These are phyloP conservation scores for Aphrocallistes beatrix DNA, from an alignment of 37 sponge, comb jelly and placozoan genomes.

Conservation along the genomic window DNA sequence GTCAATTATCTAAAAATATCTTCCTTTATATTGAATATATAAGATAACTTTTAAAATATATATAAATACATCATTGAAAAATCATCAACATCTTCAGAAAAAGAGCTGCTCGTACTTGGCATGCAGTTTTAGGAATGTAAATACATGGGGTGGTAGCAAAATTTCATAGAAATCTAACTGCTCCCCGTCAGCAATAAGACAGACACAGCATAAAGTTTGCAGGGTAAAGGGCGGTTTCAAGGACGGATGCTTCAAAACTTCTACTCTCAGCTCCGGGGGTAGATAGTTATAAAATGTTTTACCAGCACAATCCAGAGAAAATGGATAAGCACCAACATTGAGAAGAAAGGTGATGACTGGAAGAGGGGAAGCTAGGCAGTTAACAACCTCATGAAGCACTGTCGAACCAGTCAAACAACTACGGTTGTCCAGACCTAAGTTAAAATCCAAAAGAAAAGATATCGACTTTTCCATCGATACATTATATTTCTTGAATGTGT, in stretches of 20 bases:
- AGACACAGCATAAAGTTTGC: neutral
- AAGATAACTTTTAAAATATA: too few species aligned
- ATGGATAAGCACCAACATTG: neutral
- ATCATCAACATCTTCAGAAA: too few species aligned
- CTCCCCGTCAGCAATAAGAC: neutral
- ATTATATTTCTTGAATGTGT: neutral
- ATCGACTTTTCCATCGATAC: neutral
- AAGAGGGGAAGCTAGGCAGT: neutral
- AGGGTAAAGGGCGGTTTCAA: neutral
- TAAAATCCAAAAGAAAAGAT: neutral
- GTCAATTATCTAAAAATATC: too few species aligned
- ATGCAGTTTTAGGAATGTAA: neutral
- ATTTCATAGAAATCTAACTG: neutral
- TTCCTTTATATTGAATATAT: too few species aligned
- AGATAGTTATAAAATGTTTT: neutral
- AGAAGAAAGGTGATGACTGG: neutral
- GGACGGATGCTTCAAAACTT: neutral
- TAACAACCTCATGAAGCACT: neutral
- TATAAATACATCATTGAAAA: too few species aligned
- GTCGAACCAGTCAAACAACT: neutral
- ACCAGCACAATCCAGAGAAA: neutral
- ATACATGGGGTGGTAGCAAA: neutral
- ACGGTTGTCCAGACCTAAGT: neutral
- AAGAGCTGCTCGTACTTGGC: too few species aligned
- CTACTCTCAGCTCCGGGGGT: neutral